Base-by-base conservation (phyloP, 2,797 vertebrate species). In the Brachyrhaphis roseni region DNA sequence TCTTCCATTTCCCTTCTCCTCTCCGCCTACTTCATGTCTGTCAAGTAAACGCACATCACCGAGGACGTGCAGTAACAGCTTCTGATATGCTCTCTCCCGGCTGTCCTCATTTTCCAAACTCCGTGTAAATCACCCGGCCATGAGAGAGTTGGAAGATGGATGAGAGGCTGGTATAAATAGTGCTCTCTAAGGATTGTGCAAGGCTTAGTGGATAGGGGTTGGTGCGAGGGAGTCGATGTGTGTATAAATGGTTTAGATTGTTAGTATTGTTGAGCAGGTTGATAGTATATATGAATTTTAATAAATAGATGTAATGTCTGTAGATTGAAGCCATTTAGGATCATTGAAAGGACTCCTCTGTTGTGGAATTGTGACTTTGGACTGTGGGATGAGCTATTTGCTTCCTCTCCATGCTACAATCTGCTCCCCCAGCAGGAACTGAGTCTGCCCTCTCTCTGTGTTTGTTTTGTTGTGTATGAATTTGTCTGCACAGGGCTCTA, bases 141-240 rank as follows among this genome's bases (percentile, higher is more conserved):
- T 84, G 79, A 86, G 89, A 94, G 92, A 94, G 91, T 84, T 89
- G 89, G 86, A 89, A 91, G 90, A 92, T 90, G 88, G 91, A 93
- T 88, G 91, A 92, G 89, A 89, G 88, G 90, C 90, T 87, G 92
- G 83, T 95, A 95, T 93, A 93, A 94, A 95, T 94, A 94, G 93
- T 75, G 31, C 82, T 93, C 93, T 93, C 91, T 71, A 75, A 90
- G 91, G 92, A 86, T 79, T 89, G 87, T 79, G 78, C 51, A n/a
- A 81, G 79, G 78, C 88, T 89, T 76, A 73, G 84, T 89, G 82
- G 79, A 78, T 84, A 74, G 45, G 59, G 46, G 79, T 74, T 66
- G 78, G 80, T 76, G 66, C 12, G 41, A 71, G 26, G 41, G 26
- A 28, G 68, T 45, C n/a, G 68, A 8, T 45, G 78, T 75, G 70